Conservation (phyloP, 1,140 invertebrate species). For the Bombus impatiens region DNA sequence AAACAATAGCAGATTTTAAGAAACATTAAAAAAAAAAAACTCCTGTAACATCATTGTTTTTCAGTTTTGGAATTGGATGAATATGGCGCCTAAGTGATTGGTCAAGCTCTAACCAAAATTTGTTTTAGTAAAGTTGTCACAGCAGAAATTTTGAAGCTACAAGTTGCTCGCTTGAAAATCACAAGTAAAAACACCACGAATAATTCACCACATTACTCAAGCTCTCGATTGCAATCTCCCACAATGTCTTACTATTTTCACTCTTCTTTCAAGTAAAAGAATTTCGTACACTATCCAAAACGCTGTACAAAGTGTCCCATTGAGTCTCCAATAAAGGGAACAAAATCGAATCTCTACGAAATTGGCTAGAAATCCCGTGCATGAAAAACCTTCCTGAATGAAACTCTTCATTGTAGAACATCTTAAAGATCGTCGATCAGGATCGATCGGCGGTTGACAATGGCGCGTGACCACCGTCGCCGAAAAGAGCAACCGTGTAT, state of each 20-base stretch:
- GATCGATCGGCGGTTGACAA: constrained; percentile 55
- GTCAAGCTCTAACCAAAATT: no score
- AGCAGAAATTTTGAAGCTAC: no score
- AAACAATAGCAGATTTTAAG: no score
- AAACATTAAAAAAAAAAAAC: no score
- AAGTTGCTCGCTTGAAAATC: background rate
- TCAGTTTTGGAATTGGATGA: no score
- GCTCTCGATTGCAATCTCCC: background rate
- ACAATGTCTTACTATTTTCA: background rate
- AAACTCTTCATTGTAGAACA: constrained; percentile 46
- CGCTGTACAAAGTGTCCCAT: background rate
- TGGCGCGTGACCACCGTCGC: constrained; percentile 59
- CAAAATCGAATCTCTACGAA: constrained; percentile 47
- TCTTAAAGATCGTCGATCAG: constrained; percentile 48
- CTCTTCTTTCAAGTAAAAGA: background rate
- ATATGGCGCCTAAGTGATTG: no score
- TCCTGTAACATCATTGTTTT: no score
- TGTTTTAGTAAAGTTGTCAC: no score
- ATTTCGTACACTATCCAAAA: background rate
- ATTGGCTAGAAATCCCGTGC: constrained; percentile 53
- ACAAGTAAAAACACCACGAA: background rate
- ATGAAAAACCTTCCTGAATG: background rate
- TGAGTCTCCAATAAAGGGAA: constrained; percentile 32
- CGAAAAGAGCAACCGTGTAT: constrained; percentile 63
- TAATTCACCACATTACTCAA: background rate